These are phyloP conservation scores for Ischnura elegans DNA, from an alignment of 2,888 invertebrate genomes.

Conservation along the genomic window DNA sequence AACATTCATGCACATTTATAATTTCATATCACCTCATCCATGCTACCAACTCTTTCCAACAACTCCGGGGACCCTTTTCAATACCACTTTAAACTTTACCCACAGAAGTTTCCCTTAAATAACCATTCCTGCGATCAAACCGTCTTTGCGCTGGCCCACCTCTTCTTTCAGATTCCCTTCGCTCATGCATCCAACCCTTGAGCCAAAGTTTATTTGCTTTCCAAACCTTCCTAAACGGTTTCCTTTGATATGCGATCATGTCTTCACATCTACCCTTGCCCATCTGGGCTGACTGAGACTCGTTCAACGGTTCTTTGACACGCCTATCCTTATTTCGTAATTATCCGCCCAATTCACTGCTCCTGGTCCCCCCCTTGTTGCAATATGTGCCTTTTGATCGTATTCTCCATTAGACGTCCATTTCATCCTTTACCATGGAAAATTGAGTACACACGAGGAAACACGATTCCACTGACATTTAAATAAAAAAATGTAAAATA, in stretches of 20 bases:
- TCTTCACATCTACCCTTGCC: neutral
- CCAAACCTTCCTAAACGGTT: neutral
- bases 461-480: neutral
- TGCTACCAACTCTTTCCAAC: no score
- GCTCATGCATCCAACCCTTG: neutral
- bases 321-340: neutral
- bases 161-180: neutral
- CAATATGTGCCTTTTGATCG: neutral
- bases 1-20: no score
- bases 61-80: no score
- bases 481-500: no score
- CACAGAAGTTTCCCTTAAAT: neutral
- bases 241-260: neutral
- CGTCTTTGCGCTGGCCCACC: neutral
- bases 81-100: no score
- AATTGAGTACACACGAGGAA: neutral
- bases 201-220: neutral
- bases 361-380: neutral
- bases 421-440: neutral
- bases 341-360: neutral
- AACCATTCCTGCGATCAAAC: neutral
- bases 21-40: no score
- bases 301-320: neutral
- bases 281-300: neutral
- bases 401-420: neutral